phyloP scores from a whole-genome alignment of 53 echinoderm and acorn worm species.

The Stichopus horrens region DNA sequence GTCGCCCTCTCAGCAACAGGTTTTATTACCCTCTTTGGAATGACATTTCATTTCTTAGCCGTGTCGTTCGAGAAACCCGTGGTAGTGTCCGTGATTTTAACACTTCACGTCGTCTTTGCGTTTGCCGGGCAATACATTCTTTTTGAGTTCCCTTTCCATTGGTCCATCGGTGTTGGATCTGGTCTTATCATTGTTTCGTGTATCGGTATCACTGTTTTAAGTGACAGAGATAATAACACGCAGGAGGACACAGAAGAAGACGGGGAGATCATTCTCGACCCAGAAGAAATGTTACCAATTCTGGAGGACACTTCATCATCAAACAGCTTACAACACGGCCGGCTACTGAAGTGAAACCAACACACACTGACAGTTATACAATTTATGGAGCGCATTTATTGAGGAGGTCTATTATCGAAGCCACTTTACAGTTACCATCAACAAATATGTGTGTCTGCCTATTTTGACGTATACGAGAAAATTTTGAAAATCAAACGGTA shows the following conservation, averaged over 20 bases:
- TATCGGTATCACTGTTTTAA: neutral
- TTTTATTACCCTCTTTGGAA: conserved; percentile 11
- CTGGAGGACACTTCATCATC: neutral
- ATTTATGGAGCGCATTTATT: too few species aligned
- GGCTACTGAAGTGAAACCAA: too few species aligned
- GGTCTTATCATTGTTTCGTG: conserved; percentile 13
- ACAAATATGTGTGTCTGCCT: too few species aligned
- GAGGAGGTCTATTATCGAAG: too few species aligned
- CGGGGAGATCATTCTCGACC: neutral
- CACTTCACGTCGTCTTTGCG: conserved; percentile 22
- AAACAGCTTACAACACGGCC: too few species aligned
- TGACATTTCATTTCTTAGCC: conserved; percentile 24
- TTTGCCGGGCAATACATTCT: conserved; percentile 24
- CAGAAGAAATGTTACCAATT: neutral
- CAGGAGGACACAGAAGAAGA: neutral
- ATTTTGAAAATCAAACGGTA: too few species aligned
- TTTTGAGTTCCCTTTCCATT: conserved; percentile 16
- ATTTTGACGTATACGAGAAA: too few species aligned
- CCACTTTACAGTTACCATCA: too few species aligned
- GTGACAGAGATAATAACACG: neutral
- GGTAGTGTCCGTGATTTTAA: conserved; percentile 3
- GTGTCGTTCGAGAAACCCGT: conserved; percentile 36
- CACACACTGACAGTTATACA: too few species aligned
- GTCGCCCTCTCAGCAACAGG: conserved; percentile 21
- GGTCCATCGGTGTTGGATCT: neutral